phyloP scores from a whole-genome alignment of 2,888 invertebrate genomes.

The Sclerodermus sp. region DNA sequence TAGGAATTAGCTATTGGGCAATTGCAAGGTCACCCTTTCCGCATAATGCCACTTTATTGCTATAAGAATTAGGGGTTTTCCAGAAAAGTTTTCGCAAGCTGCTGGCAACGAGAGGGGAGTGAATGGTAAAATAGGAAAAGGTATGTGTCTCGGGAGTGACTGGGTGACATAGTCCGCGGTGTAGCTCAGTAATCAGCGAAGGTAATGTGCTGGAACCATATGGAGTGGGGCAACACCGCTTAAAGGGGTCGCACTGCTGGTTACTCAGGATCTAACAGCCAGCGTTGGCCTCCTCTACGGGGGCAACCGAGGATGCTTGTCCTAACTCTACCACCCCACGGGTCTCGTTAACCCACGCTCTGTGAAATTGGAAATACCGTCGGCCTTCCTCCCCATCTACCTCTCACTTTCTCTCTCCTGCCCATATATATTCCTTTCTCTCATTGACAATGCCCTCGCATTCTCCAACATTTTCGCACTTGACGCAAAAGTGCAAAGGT shows the following conservation, averaged over 20 bases:
- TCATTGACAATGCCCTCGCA: slow-evolving; percentile 4
- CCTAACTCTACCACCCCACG: slow-evolving; percentile 45
- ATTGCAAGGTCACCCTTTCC: too few relatives aligned
- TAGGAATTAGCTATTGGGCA: too few relatives aligned
- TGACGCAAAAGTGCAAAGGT: too few relatives aligned
- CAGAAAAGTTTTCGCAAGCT: too few relatives aligned
- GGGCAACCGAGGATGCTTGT: slow-evolving; percentile 24
- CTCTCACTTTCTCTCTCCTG: slow-evolving; percentile 8
- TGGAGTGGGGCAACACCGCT: slow-evolving; percentile 33
- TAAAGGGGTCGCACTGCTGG: slow-evolving; percentile 30
- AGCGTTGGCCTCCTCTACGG: background rate
- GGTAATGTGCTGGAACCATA: slow-evolving; percentile 55
- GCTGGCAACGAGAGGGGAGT: too few relatives aligned
- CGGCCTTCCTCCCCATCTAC: slow-evolving; percentile 14
- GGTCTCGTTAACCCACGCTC: slow-evolving; percentile 57
- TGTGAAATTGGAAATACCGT: slow-evolving; percentile 58
- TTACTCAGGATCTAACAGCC: background rate
- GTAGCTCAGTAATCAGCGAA: slow-evolving; percentile 53
- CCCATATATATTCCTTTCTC: slow-evolving; percentile 5
- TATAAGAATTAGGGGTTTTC: too few relatives aligned
- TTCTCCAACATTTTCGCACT: too few relatives aligned
- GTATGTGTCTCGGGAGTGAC: slow-evolving; percentile 48
- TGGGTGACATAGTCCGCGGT: slow-evolving; percentile 52
- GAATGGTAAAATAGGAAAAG: slow-evolving; percentile 15
- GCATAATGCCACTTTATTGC: too few relatives aligned